Percentiles rank a stretch among this genome's conserved stretches.
Conservation (phyloP, 2,888 invertebrate species). For the Emmelina monodactyla region DNA sequence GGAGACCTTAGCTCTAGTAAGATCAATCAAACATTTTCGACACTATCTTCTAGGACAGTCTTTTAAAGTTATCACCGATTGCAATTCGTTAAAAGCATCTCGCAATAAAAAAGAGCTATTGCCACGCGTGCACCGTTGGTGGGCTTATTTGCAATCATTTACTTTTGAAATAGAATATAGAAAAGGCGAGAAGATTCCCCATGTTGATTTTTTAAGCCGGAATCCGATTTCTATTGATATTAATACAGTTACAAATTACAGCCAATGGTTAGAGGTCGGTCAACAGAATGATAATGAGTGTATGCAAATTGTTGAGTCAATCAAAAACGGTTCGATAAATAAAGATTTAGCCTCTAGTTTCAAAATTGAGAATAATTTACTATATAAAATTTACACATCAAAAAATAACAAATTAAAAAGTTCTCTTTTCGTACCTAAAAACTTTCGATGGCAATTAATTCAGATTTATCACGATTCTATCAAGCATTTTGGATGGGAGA, state of each 20-base stretch:
- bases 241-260: slow-evolving; percentile 1
- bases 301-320: slow-evolving; percentile 4
- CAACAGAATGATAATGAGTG: slow-evolving; percentile 8
- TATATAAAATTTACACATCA: slow-evolving; percentile 1
- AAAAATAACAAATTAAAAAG: not conserved
- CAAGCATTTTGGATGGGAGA: slow-evolving; percentile 10
- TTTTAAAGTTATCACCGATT: slow-evolving; percentile 14
- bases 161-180: slow-evolving; percentile 12
- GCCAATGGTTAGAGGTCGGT: slow-evolving; percentile 12
- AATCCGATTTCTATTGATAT: slow-evolving; percentile 6
- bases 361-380: slow-evolving; percentile 4
- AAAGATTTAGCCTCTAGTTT: not conserved
- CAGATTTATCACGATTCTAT: slow-evolving; percentile 5
- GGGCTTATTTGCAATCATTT: slow-evolving; percentile 5
- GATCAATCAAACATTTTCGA: slow-evolving; percentile 7
- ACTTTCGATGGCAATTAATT: slow-evolving; percentile 5
- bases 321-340: slow-evolving; percentile 2
- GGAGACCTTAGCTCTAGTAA: slow-evolving; percentile 14
- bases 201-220: slow-evolving; percentile 11
- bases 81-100: too few species aligned
- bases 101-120: too few species aligned
- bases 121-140: too few species aligned
- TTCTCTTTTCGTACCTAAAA: not conserved
- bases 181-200: slow-evolving; percentile 4
- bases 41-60: slow-evolving; percentile 7